Conservation (phyloP, 2,113 vertebrate species). For the Leptobrachium leishanense region DNA sequence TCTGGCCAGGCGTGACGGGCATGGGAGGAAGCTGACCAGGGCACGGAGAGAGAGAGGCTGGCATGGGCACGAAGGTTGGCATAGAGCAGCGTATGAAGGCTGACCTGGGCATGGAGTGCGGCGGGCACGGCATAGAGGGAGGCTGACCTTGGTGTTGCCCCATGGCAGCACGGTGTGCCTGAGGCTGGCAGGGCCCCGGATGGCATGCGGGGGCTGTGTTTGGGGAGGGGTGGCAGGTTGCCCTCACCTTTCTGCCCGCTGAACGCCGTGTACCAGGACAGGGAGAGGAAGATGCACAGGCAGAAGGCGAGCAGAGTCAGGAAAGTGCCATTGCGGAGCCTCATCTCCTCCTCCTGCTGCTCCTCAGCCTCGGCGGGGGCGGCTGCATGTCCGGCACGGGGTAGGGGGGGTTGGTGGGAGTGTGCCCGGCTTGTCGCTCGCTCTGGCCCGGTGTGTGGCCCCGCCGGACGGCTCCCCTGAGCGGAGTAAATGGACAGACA, state of each 20-base stretch:
- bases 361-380: constrained; percentile 51
- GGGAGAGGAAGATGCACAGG: constrained; percentile 89
- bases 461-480: constrained; percentile 37
- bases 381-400: constrained; percentile 47
- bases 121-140: neutral
- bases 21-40: too few species aligned
- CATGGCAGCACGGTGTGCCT: neutral
- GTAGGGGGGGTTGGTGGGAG: constrained; percentile 12
- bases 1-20: too few species aligned
- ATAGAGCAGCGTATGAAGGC: too few species aligned
- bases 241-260: constrained; percentile 89
- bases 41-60: too few species aligned
- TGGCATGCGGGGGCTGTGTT: neutral
- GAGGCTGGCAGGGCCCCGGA: constrained; percentile 7
- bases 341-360: constrained; percentile 76
- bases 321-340: constrained; percentile 92
- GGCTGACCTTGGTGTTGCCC: neutral
- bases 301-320: constrained; percentile 91
- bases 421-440: constrained; percentile 6
- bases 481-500: constrained; percentile 22
- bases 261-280: constrained; percentile 97
- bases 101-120: neutral
- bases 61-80: too few species aligned
- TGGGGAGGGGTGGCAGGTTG: neutral
- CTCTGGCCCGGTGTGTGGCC: constrained; percentile 1